phyloP scores from a whole-genome alignment of 2,797 vertebrate genomes.

The Cryptoblepharus egeriae region DNA sequence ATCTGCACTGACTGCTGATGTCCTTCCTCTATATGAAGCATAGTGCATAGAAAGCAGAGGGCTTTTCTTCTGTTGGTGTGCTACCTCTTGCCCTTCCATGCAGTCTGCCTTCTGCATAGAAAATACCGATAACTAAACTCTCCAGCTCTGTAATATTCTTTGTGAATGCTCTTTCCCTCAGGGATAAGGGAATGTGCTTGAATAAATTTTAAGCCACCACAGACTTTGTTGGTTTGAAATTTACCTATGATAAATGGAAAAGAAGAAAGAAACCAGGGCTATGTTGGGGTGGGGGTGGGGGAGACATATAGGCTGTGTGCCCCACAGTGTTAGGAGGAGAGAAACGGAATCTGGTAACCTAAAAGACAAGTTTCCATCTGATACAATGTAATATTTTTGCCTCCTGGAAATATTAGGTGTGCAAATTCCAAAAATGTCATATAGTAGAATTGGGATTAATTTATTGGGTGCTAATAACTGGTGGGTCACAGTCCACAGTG shows the following conservation, averaged over 20 bases:
- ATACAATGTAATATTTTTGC: background rate
- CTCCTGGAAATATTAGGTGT: background rate
- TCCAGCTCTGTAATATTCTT: slow-evolving; percentile 41
- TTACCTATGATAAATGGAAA: background rate
- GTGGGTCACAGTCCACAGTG: background rate
- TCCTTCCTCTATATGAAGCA: background rate
- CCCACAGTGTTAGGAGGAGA: background rate
- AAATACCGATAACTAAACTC: slow-evolving; percentile 44
- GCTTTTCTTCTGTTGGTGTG: slow-evolving; percentile 3
- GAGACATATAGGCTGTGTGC: background rate
- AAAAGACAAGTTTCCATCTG: background rate
- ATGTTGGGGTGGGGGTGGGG: background rate
- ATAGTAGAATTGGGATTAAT: background rate
- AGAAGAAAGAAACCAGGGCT: background rate
- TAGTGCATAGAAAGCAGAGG: slow-evolving; percentile 18
- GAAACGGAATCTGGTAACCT: background rate
- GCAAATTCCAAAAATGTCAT: background rate
- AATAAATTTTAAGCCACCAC: slow-evolving; percentile 35
- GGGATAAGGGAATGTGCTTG: background rate
- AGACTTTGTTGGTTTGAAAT: slow-evolving; percentile 28
- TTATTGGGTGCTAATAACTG: background rate
- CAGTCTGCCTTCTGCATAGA: slow-evolving; percentile 38
- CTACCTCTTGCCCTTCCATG: slow-evolving; percentile 33
- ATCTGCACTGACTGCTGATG: slow-evolving; percentile 2
- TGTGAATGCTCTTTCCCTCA: slow-evolving; percentile 27